phyloP scores from a whole-genome alignment of 2,888 invertebrate genomes.

The Archips crataeganus region DNA sequence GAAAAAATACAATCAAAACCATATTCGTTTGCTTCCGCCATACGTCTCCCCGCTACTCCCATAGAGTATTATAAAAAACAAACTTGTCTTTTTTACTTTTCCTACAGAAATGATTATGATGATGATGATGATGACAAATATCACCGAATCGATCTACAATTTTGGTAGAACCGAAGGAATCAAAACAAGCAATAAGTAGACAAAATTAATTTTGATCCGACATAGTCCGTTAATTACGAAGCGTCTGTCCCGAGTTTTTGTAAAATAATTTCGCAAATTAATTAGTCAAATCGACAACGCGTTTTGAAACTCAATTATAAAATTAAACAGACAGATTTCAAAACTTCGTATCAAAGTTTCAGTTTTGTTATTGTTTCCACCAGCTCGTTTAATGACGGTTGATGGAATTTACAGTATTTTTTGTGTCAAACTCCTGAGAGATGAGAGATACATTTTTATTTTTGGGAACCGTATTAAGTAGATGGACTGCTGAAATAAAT shows the following conservation, averaged over 20 bases:
- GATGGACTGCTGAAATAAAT: neutral
- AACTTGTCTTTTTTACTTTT: too few relatives aligned
- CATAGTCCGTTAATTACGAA: slow-evolving; percentile 10
- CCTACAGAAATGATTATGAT: too few relatives aligned
- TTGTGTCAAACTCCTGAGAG: neutral
- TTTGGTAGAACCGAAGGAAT: neutral
- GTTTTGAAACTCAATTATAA: slow-evolving; percentile 36
- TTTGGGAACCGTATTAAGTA: too few relatives aligned
- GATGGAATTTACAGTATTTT: neutral
- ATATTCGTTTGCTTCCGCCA: too few relatives aligned
- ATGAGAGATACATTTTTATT: neutral
- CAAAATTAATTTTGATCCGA: slow-evolving; percentile 10
- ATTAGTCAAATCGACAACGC: slow-evolving; percentile 28
- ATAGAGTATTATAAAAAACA: too few relatives aligned
- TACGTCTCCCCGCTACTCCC: too few relatives aligned
- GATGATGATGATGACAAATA: too few relatives aligned
- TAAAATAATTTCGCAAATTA: slow-evolving; percentile 29
- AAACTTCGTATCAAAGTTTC: slow-evolving; percentile 33
- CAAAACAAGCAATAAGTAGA: neutral
- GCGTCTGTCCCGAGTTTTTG: slow-evolving; percentile 8
- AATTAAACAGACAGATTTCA: slow-evolving; percentile 37
- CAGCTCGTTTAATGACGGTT: neutral
- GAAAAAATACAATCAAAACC: too few relatives aligned
- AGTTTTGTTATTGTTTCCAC: slow-evolving; percentile 19
- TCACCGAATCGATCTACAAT: too few relatives aligned